Conservation (phyloP, 1,140 invertebrate species). For the Plectrocnemia conspersa region DNA sequence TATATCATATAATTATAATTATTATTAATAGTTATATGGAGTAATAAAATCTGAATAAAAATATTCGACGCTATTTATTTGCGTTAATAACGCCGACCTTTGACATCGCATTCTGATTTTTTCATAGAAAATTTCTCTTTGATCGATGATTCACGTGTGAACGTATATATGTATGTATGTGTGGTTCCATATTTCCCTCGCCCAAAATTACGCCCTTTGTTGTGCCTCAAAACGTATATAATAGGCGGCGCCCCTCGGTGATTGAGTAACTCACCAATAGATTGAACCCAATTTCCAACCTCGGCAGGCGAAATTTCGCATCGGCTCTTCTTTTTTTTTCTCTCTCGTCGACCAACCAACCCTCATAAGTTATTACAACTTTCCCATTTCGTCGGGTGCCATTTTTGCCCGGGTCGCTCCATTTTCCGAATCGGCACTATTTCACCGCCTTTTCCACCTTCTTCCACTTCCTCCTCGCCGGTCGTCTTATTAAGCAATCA, state of each 20-base stretch:
- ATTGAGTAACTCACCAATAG: constrained; percentile 20
- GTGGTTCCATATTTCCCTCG: too few relatives aligned
- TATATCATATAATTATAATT: too few relatives aligned
- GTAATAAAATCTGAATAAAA: too few relatives aligned
- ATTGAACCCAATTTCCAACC: constrained; percentile 21
- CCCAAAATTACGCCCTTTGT: neutral
- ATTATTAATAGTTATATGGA: too few relatives aligned
- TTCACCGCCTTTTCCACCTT: neutral
- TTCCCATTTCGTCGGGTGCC: constrained; percentile 29
- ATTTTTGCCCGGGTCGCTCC: constrained; percentile 4
- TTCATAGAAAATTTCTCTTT: too few relatives aligned
- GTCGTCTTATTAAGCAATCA: constrained; percentile 19
- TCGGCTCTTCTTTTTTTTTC: constrained; percentile 8
- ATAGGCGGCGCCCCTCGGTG: constrained; percentile 10
- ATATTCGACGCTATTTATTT: too few relatives aligned
- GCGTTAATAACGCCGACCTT: too few relatives aligned
- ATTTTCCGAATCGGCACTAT: constrained; percentile 1
- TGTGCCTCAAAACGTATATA: constrained; percentile 3
- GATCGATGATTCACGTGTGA: too few relatives aligned
- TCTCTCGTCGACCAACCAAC: too few relatives aligned
- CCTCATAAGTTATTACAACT: constrained; percentile 33
- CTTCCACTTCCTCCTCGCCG: neutral
- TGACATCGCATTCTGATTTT: too few relatives aligned
- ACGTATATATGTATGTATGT: too few relatives aligned
- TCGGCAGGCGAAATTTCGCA: constrained; percentile 12